Conservation (phyloP, 1,140 invertebrate genomes). For the Drosophila sechellia region DNA sequence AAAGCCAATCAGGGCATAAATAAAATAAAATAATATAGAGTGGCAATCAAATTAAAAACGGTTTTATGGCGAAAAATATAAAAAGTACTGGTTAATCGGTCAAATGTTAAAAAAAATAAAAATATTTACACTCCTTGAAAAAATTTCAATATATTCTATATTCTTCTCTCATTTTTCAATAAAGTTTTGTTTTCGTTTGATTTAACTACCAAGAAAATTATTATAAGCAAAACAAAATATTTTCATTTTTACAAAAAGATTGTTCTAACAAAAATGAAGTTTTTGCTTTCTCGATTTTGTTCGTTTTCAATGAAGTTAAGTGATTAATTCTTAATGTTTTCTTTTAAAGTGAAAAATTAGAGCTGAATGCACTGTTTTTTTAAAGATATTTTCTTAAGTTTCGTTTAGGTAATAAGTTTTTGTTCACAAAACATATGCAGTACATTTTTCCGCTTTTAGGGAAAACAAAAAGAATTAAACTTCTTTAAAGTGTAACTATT, state of each 20-base stretch:
- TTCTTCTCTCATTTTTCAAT: background rate
- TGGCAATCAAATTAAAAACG: background rate
- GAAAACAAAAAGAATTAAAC: background rate
- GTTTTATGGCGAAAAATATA: background rate
- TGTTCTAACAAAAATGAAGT: constrained; percentile 20
- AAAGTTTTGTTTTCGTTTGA: background rate
- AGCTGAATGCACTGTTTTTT: too few relatives aligned
- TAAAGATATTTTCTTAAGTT: too few relatives aligned
- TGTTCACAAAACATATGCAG: background rate
- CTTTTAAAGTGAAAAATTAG: background rate
- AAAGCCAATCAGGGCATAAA: background rate
- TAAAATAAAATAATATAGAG: background rate
- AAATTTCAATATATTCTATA: background rate
- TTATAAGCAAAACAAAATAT: constrained; percentile 5
- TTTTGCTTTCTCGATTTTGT: constrained; percentile 3
- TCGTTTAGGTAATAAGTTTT: too few relatives aligned
- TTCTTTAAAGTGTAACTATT: background rate
- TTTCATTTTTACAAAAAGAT: constrained; percentile 14
- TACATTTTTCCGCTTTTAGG: too few relatives aligned
- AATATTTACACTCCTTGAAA: background rate
- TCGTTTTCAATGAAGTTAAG: background rate
- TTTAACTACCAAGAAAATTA: background rate
- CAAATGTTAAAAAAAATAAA: background rate
- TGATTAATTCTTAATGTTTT: background rate
- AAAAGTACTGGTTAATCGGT: background rate